Evolutionary conservation across 2,888 invertebrate species (phyloP).

Genomic region (Coenonympha arcania): DNA sequence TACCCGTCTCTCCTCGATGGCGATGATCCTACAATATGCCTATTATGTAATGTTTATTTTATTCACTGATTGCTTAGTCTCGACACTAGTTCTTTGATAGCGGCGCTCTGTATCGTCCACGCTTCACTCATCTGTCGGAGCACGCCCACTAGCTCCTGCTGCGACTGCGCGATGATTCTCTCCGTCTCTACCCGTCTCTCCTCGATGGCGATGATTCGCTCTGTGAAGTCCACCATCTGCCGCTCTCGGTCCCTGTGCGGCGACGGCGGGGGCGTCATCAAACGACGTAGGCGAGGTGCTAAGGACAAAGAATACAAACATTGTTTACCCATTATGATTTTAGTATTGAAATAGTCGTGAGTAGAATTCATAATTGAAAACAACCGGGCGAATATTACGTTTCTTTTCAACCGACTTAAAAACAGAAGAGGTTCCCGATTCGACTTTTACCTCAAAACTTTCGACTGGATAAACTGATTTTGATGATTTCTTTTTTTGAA

Average conservation of each 20-base stretch:
- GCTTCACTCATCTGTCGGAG: constrained; percentile 6
- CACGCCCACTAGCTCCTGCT: background rate
- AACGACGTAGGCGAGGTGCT: background rate
- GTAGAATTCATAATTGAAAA: too few species aligned
- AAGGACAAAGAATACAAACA: background rate
- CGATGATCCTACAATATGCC: background rate
- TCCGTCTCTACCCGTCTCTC: constrained; percentile 2
- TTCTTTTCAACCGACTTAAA: too few species aligned
- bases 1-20: background rate
- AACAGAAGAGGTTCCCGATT: too few species aligned
- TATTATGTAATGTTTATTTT: background rate
- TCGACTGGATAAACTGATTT: too few species aligned
- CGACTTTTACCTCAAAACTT: too few species aligned
- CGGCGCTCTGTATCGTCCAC: constrained; percentile 5
- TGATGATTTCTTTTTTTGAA: too few species aligned
- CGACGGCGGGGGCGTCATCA: background rate
- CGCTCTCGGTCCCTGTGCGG: background rate
- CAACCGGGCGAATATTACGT: too few species aligned
- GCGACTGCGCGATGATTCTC: background rate
- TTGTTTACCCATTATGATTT: background rate
- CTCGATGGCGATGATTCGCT: constrained; percentile 2
- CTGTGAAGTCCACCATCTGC: background rate
- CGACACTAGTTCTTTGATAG: constrained; percentile 2
- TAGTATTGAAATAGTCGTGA: background rate
- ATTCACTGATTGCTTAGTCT: background rate